These are phyloP conservation scores for Pangasius mekongensis DNA, from an alignment of 2,797 vertebrate genomes.

Conservation along the genomic window DNA sequence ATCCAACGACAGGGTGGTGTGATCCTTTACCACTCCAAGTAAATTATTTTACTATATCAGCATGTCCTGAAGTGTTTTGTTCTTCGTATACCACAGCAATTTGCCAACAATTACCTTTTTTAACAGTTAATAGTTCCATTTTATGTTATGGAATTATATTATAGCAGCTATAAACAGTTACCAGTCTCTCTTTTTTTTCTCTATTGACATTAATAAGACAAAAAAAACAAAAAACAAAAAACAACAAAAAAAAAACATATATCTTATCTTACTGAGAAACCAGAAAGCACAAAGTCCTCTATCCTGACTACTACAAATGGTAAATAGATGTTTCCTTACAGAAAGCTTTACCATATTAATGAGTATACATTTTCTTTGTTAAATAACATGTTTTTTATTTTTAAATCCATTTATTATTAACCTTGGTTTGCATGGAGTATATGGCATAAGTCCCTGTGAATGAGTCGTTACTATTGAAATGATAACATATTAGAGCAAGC, in stretches of 20 bases:
- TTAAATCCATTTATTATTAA: not conserved
- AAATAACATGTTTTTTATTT: not conserved
- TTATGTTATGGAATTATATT: not conserved
- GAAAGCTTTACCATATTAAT: not conserved
- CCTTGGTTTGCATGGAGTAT: not conserved
- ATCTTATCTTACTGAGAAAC: not conserved
- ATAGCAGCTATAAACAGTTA: not conserved
- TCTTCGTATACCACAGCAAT: not conserved
- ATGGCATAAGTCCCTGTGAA: not conserved
- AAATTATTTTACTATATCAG: not conserved
- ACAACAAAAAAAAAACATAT: not conserved
- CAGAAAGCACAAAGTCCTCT: not conserved
- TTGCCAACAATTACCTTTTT: not conserved
- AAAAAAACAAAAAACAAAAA: not conserved
- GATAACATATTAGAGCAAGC: not conserved
- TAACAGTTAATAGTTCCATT: not conserved
- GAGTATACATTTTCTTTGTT: not conserved
- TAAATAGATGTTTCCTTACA: conserved; percentile 2
- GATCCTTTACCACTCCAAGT: not conserved
- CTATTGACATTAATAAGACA: not conserved
- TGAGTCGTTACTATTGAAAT: not conserved
- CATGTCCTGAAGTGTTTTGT: not conserved
- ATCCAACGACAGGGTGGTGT: not conserved
- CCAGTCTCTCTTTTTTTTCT: not conserved
- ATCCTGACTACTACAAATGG: not conserved